Conservation (phyloP, 2,113 vertebrate genomes). For the Gadus chalcogrammus region DNA sequence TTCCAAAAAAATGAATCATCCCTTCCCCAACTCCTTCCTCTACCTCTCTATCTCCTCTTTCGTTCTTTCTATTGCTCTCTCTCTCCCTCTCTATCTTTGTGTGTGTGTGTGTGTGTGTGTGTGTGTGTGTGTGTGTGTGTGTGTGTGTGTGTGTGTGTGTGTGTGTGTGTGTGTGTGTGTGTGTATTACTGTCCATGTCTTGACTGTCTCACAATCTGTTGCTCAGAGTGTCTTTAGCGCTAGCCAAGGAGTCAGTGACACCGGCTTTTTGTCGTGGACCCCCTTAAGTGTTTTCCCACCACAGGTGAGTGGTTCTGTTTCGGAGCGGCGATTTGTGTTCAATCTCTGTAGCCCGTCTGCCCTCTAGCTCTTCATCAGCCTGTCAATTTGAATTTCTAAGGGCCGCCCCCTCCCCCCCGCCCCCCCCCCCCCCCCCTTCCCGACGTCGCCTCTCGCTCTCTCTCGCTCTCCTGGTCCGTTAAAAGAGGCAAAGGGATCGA, state of each 20-base stretch:
- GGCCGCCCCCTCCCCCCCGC: slow-evolving; percentile 31
- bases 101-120: slow-evolving; percentile 25
- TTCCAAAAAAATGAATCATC: slow-evolving; percentile 69
- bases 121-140: too few species aligned
- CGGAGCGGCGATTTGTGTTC: not conserved
- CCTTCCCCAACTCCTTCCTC: slow-evolving; percentile 35
- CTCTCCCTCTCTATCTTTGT: too few species aligned
- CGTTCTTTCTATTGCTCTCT: too few species aligned
- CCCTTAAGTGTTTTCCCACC: slow-evolving; percentile 85
- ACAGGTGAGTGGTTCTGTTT: slow-evolving; percentile 87
- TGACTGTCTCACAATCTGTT: slow-evolving; percentile 91
- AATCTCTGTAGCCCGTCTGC: slow-evolving; percentile 54
- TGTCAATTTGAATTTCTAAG: slow-evolving; percentile 25
- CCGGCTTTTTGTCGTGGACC: slow-evolving; percentile 95
- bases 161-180: too few species aligned
- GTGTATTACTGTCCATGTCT: slow-evolving; percentile 79
- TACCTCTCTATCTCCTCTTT: slow-evolving; percentile 27
- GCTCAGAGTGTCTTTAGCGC: slow-evolving; percentile 97
- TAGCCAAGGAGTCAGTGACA: slow-evolving; percentile 97
- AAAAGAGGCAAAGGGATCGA: slow-evolving; percentile 17
- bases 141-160: slow-evolving; percentile 37
- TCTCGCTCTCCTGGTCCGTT: slow-evolving; percentile 28
- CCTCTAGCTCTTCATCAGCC: slow-evolving; percentile 45
- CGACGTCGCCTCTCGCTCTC: slow-evolving; percentile 44
- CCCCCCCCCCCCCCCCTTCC: slow-evolving; percentile 41